Evolutionary conservation across 1,140 invertebrate genomes (phyloP).

Genomic region (Amyelois transitella): DNA sequence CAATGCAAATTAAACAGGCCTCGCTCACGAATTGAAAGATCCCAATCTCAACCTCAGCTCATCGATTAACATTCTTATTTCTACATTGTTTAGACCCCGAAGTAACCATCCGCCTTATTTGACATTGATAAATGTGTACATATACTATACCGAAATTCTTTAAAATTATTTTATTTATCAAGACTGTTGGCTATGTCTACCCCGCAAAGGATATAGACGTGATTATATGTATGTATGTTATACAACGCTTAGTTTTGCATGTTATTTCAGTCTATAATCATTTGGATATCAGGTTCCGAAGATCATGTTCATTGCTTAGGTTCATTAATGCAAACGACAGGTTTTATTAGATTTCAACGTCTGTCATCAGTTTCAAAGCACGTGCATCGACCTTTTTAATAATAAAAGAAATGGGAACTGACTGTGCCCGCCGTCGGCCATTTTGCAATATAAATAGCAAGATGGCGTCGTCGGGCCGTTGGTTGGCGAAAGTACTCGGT

Average conservation of each 20-base stretch:
- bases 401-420: constrained; percentile 60
- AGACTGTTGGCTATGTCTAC: too few species aligned
- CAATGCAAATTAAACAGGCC: constrained; percentile 56
- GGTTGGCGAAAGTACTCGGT: constrained; percentile 69
- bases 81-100: not conserved
- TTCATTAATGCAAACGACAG: not conserved
- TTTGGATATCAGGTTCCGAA: too few species aligned
- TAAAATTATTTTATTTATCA: too few species aligned
- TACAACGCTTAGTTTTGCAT: too few species aligned
- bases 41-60: constrained; percentile 29
- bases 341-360: not conserved
- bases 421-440: constrained; percentile 53
- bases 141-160: too few species aligned
- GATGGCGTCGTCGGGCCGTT: constrained; percentile 65
- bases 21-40: constrained; percentile 21
- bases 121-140: not conserved
- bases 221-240: too few species aligned
- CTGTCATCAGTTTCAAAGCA: not conserved
- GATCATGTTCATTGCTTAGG: too few species aligned
- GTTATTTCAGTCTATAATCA: too few species aligned
- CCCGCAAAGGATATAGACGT: too few species aligned
- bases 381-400: constrained; percentile 28
- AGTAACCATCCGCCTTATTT: not conserved
- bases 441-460: constrained; percentile 72
- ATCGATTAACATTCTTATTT: constrained; percentile 1